phyloP scores from a whole-genome alignment of 2,888 invertebrate genomes.

The Timema podura region DNA sequence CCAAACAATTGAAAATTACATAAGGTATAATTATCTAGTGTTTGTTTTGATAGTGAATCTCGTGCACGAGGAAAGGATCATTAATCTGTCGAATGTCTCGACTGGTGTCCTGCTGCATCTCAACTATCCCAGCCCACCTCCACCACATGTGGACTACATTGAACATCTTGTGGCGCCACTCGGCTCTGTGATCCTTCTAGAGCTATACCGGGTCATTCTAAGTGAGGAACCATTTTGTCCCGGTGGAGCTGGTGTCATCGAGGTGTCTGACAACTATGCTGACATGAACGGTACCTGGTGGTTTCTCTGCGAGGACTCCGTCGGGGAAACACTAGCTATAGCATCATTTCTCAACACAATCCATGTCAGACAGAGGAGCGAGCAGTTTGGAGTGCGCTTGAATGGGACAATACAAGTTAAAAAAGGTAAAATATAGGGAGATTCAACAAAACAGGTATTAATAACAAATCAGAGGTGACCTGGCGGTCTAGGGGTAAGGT shows the following conservation, averaged over 20 bases:
- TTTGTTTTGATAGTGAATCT: too few species aligned
- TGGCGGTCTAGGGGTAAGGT: too few species aligned
- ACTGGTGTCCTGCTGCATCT: constrained; percentile 52
- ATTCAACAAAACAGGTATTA: too few species aligned
- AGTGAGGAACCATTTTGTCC: constrained; percentile 31
- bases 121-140: constrained; percentile 55
- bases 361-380: constrained; percentile 53
- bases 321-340: constrained; percentile 51
- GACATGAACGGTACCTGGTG: constrained; percentile 67
- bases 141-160: constrained; percentile 51
- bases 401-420: constrained; percentile 61
- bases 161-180: constrained; percentile 56
- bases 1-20: too few species aligned
- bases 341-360: constrained; percentile 66
- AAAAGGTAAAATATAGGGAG: constrained; percentile 51
- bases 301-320: constrained; percentile 55
- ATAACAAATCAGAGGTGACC: too few species aligned
- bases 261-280: constrained; percentile 63
- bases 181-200: constrained; percentile 39
- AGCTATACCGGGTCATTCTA: constrained; percentile 48
- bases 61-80: constrained; percentile 47
- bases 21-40: too few species aligned
- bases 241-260: constrained; percentile 50
- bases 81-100: constrained; percentile 46
- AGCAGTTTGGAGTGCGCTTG: constrained; percentile 49